Conservation (phyloP, 2,888 invertebrate genomes). For the Drosophila prostipennis region DNA sequence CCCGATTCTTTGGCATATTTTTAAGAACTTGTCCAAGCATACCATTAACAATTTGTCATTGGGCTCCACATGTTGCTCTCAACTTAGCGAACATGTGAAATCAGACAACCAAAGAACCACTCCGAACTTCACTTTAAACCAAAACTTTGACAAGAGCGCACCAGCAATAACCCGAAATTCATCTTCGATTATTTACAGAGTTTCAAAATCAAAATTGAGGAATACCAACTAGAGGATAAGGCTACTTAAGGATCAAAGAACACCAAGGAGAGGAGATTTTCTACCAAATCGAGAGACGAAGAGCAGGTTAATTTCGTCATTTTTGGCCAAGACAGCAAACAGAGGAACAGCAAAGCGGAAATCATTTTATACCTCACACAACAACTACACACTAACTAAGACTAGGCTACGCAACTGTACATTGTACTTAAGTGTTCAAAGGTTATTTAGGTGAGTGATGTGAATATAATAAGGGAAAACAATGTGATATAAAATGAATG, state of each 20-base stretch:
- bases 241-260: conserved; percentile 78
- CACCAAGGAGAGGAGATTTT: conserved; percentile 69
- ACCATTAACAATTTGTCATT: conserved; percentile 59
- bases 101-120: neutral
- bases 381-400: conserved; percentile 58
- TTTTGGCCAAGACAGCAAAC: conserved; percentile 51
- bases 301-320: conserved; percentile 28
- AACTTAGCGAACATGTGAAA: conserved; percentile 6
- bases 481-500: no score
- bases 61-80: conserved; percentile 35
- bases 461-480: no score
- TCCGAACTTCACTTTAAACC: conserved; percentile 48
- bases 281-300: conserved; percentile 52
- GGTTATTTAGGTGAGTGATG: conserved; percentile 73
- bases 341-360: conserved; percentile 81
- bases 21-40: conserved; percentile 58
- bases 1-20: conserved; percentile 16
- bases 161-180: conserved; percentile 19
- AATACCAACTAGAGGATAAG: conserved; percentile 80
- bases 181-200: conserved; percentile 74
- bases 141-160: conserved; percentile 35
- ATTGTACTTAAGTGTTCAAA: conserved; percentile 84
- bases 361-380: conserved; percentile 84
- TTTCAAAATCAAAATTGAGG: conserved; percentile 83
- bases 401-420: conserved; percentile 81